Conservation (phyloP, 2,797 vertebrate species). For the Erpetoichthys calabaricus region DNA sequence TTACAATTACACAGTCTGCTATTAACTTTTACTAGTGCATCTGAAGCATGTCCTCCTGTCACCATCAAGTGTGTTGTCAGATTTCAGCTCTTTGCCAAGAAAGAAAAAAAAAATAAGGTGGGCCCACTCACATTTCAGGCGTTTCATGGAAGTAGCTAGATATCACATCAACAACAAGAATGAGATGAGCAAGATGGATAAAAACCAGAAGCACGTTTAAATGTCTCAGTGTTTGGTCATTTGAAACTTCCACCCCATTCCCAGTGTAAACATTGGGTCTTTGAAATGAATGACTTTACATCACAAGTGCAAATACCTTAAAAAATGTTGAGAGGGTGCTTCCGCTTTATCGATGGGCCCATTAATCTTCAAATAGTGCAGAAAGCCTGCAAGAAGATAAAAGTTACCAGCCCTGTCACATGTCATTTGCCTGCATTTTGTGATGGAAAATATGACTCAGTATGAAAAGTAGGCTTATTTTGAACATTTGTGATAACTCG, state of each 20-base stretch:
- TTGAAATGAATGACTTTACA: constrained; percentile 2
- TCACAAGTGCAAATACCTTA: constrained; percentile 11
- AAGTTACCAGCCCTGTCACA: no score
- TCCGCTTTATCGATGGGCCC: constrained; percentile 12
- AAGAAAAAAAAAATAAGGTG: neutral
- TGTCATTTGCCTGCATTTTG: no score
- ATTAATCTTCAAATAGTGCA: constrained; percentile 12
- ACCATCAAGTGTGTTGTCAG: neutral
- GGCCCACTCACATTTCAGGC: no score
- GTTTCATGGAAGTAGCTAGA: neutral
- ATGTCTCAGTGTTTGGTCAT: neutral
- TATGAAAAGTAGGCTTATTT: no score
- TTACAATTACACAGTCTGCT: constrained; percentile 3
- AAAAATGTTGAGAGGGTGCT: constrained; percentile 20
- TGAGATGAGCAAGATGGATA: neutral
- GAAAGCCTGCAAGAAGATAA: neutral
- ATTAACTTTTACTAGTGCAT: constrained; percentile 18
- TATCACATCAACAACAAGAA: constrained; percentile 5
- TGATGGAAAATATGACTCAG: no score
- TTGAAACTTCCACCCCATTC: constrained; percentile 10
- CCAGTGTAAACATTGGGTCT: constrained; percentile 19
- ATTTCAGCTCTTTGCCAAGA: neutral
- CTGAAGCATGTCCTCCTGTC: constrained; percentile 5
- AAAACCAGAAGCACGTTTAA: constrained; percentile 14
- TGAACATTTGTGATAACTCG: no score